These are phyloP conservation scores for Xiphophorus hellerii DNA, from an alignment of 2,113 vertebrate species.

Conservation along the genomic window DNA sequence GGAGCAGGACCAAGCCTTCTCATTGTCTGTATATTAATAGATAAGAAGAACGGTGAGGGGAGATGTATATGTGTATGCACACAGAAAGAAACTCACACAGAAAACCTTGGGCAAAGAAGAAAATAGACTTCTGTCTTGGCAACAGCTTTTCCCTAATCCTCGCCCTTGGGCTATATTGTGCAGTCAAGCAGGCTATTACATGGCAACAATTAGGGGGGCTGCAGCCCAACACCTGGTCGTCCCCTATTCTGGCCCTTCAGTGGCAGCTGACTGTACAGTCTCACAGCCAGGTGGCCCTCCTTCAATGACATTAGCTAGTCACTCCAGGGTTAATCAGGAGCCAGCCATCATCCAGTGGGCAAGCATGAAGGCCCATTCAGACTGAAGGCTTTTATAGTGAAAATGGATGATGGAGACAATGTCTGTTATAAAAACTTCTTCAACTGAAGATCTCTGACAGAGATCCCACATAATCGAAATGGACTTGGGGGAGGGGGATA, in stretches of 20 bases:
- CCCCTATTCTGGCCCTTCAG: constrained; percentile 82
- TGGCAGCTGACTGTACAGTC: constrained; percentile 89
- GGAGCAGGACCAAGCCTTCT: constrained; percentile 1
- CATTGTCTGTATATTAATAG: constrained; percentile 14
- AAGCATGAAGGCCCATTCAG: constrained; percentile 71
- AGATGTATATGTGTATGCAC: constrained; percentile 30
- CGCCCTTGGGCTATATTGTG: constrained; percentile 87
- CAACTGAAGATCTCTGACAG: constrained; percentile 77
- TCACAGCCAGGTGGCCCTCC: constrained; percentile 91
- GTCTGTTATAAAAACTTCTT: constrained; percentile 84
- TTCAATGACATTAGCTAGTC: constrained; percentile 90
- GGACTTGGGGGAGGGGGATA: constrained; percentile 41
- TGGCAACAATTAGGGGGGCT: constrained; percentile 84
- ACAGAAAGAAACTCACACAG: constrained; percentile 43
- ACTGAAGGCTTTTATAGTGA: constrained; percentile 73
- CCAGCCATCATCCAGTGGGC: constrained; percentile 73
- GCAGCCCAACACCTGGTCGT: constrained; percentile 88
- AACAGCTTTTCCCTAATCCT: constrained; percentile 84
- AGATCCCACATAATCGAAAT: constrained; percentile 66
- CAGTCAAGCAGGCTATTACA: constrained; percentile 89
- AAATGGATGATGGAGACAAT: constrained; percentile 75
- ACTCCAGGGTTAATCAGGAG: constrained; percentile 89
- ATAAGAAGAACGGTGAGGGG: constrained; percentile 8
- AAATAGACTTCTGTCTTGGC: constrained; percentile 82
- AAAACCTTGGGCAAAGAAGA: constrained; percentile 78